These are phyloP conservation scores for Sinonovacula constricta DNA, from an alignment of 1,140 invertebrate genomes.

Conservation along the genomic window DNA sequence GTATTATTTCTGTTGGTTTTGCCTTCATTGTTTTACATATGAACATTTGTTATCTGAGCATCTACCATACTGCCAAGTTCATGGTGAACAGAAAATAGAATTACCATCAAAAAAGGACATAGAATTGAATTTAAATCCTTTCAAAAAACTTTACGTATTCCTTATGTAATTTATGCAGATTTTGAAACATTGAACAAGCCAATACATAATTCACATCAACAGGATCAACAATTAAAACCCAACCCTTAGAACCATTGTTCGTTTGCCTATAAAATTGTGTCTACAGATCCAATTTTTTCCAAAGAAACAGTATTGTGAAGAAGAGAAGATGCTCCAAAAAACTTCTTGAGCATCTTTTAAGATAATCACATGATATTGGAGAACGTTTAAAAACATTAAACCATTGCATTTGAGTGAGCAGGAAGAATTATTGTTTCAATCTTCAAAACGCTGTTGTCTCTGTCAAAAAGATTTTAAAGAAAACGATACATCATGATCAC, in stretches of 20 bases:
- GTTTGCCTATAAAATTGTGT: slow-evolving; percentile 41
- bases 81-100: too few relatives aligned
- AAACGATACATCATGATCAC: slow-evolving; percentile 42
- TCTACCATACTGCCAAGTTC: too few relatives aligned
- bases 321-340: slow-evolving; percentile 20
- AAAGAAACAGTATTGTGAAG: slow-evolving; percentile 26
- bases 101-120: too few relatives aligned
- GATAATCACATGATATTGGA: too few relatives aligned
- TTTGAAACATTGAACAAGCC: too few relatives aligned
- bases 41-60: slow-evolving; percentile 9
- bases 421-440: too few relatives aligned
- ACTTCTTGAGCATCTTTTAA: too few relatives aligned
- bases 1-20: slow-evolving; percentile 8
- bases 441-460: too few relatives aligned
- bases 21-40: slow-evolving; percentile 29
- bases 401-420: too few relatives aligned
- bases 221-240: slow-evolving; percentile 22
- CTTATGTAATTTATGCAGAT: too few relatives aligned
- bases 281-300: slow-evolving; percentile 14
- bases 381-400: too few relatives aligned
- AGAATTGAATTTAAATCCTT: slow-evolving; percentile 41
- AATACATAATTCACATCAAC: slow-evolving; percentile 7
- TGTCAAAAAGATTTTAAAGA: slow-evolving; percentile 55
- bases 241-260: slow-evolving; percentile 29
- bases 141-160: slow-evolving; percentile 34